phyloP scores from a whole-genome alignment of 2,888 invertebrate species.

The Meiosimyza platycephala region DNA sequence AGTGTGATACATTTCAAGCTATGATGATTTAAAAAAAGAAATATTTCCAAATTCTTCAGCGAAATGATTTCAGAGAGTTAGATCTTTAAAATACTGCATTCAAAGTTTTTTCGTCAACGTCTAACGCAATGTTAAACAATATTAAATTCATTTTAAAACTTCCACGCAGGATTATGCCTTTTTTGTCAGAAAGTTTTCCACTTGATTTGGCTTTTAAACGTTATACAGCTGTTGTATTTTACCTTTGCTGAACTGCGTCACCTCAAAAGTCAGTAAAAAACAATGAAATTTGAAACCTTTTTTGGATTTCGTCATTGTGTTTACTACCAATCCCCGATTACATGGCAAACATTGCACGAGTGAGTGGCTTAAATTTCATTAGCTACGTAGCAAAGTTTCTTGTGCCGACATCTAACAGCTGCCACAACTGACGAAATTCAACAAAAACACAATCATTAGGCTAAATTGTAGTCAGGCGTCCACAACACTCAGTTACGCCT shows the following conservation, averaged over 20 bases:
- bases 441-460: slow-evolving; percentile 5
- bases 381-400: background rate
- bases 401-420: background rate
- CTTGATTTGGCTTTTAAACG: background rate
- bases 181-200: background rate
- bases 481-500: background rate
- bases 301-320: background rate
- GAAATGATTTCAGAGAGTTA: no score
- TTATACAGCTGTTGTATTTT: background rate
- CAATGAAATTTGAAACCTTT: slow-evolving; percentile 11
- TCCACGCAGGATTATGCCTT: no score
- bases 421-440: background rate
- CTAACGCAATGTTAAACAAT: no score
- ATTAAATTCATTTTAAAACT: no score
- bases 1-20: no score
- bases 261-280: background rate
- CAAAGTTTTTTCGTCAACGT: no score
- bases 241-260: no score
- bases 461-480: background rate
- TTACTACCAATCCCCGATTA: background rate
- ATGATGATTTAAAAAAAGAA: no score
- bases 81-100: no score
- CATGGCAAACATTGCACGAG: background rate
- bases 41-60: no score
- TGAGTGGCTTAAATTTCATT: background rate